Percentiles rank a stretch among this genome's conserved stretches.
These are phyloP conservation scores for Sapayoa aenigma DNA, from an alignment of 2,113 vertebrate genomes.

Conservation along the genomic window DNA sequence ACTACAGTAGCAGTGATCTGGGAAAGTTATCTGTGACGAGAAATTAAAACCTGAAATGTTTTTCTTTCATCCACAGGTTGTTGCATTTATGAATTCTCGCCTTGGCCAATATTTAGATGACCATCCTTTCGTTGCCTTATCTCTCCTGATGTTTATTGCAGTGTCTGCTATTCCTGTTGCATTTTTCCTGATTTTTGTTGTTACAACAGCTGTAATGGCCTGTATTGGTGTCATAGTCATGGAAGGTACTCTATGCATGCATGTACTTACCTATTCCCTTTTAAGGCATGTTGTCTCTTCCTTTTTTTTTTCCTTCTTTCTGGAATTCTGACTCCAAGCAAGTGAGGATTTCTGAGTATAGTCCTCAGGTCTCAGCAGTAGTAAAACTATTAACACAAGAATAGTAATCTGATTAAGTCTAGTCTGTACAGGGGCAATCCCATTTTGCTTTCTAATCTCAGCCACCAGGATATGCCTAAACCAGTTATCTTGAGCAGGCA, in stretches of 20 bases:
- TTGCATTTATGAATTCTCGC: slow-evolving; percentile 78
- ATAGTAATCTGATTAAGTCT: slow-evolving; percentile 2
- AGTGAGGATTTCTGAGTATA: background rate
- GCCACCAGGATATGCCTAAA: background rate
- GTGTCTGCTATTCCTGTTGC: slow-evolving; percentile 80
- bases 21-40: background rate
- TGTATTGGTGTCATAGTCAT: slow-evolving; percentile 80
- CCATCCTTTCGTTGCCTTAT: slow-evolving; percentile 80
- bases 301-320: background rate
- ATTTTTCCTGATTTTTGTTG: slow-evolving; percentile 81
- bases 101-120: slow-evolving; percentile 80
- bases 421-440: background rate
- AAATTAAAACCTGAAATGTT: background rate
- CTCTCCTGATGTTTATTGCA: slow-evolving; percentile 77
- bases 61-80: slow-evolving; percentile 72
- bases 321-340: background rate
- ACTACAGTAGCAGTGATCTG: background rate
- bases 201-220: slow-evolving; percentile 74
- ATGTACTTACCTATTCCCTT: background rate
- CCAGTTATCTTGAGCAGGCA: background rate
- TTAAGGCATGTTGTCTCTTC: background rate
- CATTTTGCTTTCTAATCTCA: background rate
- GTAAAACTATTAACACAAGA: background rate
- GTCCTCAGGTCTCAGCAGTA: background rate
- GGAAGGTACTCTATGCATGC: slow-evolving; percentile 76